Evolutionary conservation across 2,888 invertebrate genomes (phyloP), one percentile per base, ranked within the genome.

Genomic region (Sicus ferrugineus): DNA sequence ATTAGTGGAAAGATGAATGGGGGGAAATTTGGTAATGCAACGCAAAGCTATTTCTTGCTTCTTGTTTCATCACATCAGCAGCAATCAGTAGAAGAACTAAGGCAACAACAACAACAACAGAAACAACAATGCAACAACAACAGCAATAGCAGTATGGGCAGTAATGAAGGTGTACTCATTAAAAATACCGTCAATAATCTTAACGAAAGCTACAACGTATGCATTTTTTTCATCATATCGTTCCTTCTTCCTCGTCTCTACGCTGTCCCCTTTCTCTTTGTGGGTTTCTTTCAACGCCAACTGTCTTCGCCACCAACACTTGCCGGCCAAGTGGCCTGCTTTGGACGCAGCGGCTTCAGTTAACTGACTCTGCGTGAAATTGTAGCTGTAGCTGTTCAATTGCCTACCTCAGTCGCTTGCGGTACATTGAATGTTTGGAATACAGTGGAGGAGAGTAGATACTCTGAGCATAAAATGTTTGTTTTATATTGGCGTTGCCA

Each of bases 251-350:
- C 16, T 9, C n/a, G n/a, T n/a, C n/a, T n/a, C n/a, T n/a, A n/a
- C n/a, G n/a, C n/a, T n/a, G n/a, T 21, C 61, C 38, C 23, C 42
- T 11, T 16, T 26, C 4, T 34, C 16, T 9, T 42, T 34, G 34
- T 34, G 42, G 14, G 34, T 14, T 2, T 34, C 7, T 4, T 21
- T 38, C 59, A n/a, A 19, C 19, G 19, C 19, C 38, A 38, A 21
- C 34, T 19, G 4, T 5, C 61, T 42, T 23, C 38, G 23, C 34
- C 26, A 38, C 42, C 42, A 61, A 38, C 38, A 30, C 48, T 63
- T 63, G 48, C 48, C 46, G 63, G 48, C 63, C 63, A 63, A 63
- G 48, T 50, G 48, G 63, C 63, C 63, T 50, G 50, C 52, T 50
- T 64, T 31, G 52, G 19, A 30, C 42, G 42, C 11, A 4, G n/a